Conservation (phyloP, 2,888 invertebrate species). For the Microctonus hyperodae region DNA sequence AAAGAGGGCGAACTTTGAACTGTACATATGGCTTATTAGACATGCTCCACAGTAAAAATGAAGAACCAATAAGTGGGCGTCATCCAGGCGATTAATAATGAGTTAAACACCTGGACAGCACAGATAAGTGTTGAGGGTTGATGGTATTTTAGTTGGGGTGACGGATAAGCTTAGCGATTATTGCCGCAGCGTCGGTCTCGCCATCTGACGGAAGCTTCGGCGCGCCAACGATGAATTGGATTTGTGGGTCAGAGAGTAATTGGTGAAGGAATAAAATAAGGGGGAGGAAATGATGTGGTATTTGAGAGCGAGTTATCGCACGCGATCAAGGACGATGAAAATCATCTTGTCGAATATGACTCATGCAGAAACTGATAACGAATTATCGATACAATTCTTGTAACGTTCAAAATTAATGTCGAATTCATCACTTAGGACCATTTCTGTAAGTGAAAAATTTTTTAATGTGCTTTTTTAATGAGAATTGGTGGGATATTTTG, state of each 20-base stretch:
- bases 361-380: not conserved
- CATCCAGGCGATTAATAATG: constrained; percentile 11
- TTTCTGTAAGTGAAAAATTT: not conserved
- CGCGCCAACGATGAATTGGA: constrained; percentile 40
- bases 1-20: not conserved
- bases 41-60: not conserved
- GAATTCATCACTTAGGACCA: not conserved
- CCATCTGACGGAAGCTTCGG: constrained; percentile 41
- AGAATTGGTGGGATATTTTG: not conserved
- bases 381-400: not conserved
- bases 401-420: not conserved
- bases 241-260: constrained; percentile 44
- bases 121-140: not conserved
- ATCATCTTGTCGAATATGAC: not conserved
- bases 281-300: not conserved
- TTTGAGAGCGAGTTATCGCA: not conserved
- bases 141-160: constrained; percentile 8
- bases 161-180: constrained; percentile 22
- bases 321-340: not conserved
- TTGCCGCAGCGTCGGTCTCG: constrained; percentile 38
- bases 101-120: constrained; percentile 11
- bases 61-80: constrained; percentile 11
- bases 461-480: not conserved
- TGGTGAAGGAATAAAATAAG: not conserved
- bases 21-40: not conserved